Evolutionary conservation across 2,797 vertebrate genomes (phyloP).

Genomic region (Dromococcyx pavoninus): DNA sequence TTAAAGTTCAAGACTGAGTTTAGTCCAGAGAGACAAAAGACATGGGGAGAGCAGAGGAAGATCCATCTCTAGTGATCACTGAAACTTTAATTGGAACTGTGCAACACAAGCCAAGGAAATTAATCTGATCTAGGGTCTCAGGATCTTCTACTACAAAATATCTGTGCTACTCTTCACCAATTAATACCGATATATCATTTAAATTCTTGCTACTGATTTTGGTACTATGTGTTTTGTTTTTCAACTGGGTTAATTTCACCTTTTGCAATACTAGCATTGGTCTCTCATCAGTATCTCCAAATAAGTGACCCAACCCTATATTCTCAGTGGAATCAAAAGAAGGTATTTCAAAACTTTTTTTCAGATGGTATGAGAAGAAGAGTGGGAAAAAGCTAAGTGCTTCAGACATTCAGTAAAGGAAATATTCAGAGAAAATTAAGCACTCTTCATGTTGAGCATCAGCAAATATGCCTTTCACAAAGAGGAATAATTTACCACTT

Average conservation of each 20-base stretch:
- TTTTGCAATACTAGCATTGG: background rate
- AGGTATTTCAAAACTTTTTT: background rate
- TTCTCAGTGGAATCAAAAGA: background rate
- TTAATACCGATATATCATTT: background rate
- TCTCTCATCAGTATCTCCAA: background rate
- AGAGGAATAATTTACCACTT: background rate
- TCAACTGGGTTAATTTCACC: background rate
- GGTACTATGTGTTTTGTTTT: background rate
- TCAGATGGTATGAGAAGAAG: background rate
- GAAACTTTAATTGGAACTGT: background rate
- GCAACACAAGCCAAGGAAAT: background rate
- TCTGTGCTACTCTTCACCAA: background rate
- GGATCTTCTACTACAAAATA: background rate
- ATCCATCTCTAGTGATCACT: background rate
- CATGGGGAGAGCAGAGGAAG: background rate
- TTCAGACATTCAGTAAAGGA: background rate
- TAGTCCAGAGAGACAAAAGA: slow-evolving; percentile 4
- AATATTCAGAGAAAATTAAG: background rate
- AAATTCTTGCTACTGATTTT: background rate
- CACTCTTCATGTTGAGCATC: background rate
- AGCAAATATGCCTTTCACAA: background rate
- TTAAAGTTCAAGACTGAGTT: background rate
- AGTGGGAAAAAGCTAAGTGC: background rate
- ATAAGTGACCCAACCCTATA: background rate
- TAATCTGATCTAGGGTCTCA: background rate